phyloP scores from a whole-genome alignment of 2,888 invertebrate species.

The Helicoverpa assulta region DNA sequence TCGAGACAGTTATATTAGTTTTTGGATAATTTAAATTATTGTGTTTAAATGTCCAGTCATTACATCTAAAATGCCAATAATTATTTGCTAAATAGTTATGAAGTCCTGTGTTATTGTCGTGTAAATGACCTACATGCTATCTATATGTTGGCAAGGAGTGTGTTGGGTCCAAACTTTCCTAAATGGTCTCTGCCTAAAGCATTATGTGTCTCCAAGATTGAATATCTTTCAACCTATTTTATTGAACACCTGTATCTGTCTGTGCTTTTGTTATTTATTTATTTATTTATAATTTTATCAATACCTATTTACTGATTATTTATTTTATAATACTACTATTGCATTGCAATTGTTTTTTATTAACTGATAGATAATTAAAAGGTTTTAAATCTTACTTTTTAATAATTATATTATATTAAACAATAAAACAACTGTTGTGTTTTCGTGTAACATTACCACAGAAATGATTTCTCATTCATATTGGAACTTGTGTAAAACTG shows the following conservation, averaged over 20 bases:
- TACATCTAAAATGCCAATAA: neutral
- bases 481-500: neutral
- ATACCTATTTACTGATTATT: neutral
- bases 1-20: conserved; percentile 20
- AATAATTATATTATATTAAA: too few species aligned
- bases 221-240: neutral
- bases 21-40: conserved; percentile 8
- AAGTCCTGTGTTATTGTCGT: conserved; percentile 30
- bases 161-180: neutral
- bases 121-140: conserved; percentile 49
- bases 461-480: neutral
- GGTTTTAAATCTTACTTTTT: too few species aligned
- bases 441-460: too few species aligned
- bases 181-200: neutral
- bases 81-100: neutral
- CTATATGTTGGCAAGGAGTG: conserved; percentile 8
- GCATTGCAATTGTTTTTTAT: neutral
- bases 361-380: too few species aligned
- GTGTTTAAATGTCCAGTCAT: conserved; percentile 8
- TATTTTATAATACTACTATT: neutral
- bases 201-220: neutral
- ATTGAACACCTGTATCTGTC: conserved; percentile 9
- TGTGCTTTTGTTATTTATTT: neutral
- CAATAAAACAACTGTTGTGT: too few species aligned
- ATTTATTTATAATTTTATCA: neutral